Percentiles rank a stretch among this genome's conserved stretches.
Conservation (phyloP, 2,888 invertebrate species). For the Tortricodes alternella region DNA sequence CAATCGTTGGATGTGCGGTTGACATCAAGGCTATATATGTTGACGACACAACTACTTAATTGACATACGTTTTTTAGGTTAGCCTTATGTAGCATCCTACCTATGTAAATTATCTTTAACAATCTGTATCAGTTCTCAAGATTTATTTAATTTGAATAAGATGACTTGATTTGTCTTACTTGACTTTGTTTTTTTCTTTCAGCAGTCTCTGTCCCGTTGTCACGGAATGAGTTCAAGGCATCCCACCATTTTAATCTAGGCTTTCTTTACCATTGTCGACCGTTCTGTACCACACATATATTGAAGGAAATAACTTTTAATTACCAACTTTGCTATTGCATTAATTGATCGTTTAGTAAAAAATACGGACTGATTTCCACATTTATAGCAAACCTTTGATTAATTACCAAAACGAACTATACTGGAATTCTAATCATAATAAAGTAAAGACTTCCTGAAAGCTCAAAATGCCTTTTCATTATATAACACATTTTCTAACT, state of each 20-base stretch:
- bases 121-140: no score
- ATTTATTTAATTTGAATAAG: no score
- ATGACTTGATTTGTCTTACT: no score
- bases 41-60: background rate
- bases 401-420: background rate
- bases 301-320: no score
- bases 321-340: background rate
- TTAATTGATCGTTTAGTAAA: background rate
- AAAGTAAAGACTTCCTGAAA: conserved; percentile 11
- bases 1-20: background rate
- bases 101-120: no score
- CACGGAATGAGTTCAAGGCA: no score
- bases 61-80: background rate
- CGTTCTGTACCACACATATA: no score
- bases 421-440: conserved; percentile 1
- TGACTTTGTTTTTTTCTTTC: no score
- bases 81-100: no score
- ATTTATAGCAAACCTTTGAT: background rate
- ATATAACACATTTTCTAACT: conserved; percentile 13
- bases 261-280: no score
- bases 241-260: no score
- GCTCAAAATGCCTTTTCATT: conserved; percentile 1
- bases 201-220: no score
- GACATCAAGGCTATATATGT: background rate
- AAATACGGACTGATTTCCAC: background rate